phyloP scores from a whole-genome alignment of 2,888 invertebrate species.

The Polietes domitor region DNA sequence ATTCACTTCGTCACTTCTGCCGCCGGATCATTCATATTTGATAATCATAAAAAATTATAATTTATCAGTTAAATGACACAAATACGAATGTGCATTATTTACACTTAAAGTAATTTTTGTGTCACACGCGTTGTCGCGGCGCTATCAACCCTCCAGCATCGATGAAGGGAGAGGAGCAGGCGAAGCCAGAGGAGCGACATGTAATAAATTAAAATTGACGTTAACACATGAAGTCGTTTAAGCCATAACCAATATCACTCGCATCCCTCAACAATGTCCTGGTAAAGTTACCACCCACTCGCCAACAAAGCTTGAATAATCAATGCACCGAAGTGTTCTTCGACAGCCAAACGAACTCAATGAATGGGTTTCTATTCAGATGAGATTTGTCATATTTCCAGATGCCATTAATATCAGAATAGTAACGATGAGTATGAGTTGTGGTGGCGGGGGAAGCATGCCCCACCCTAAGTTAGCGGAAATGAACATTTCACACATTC shows the following conservation, averaged over 20 bases:
- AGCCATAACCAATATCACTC: neutral
- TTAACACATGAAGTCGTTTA: conserved; percentile 63
- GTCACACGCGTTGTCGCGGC: neutral
- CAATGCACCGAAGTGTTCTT: neutral
- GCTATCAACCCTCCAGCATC: neutral
- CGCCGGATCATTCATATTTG: too few species aligned
- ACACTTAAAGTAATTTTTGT: conserved; percentile 9
- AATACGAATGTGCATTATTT: conserved; percentile 1
- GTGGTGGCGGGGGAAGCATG: neutral
- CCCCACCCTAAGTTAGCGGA: neutral
- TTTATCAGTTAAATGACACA: conserved; percentile 1
- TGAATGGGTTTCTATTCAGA: neutral
- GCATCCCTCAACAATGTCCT: neutral
- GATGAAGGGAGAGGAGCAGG: conserved; percentile 12
- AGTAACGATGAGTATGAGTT: neutral
- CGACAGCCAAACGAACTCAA: conserved; percentile 26
- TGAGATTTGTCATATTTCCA: conserved; percentile 39
- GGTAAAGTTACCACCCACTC: neutral
- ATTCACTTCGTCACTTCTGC: too few species aligned
- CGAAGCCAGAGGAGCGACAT: conserved; percentile 26
- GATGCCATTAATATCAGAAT: neutral
- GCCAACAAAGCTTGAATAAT: neutral
- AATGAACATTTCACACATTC: conserved; percentile 1
- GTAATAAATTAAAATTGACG: conserved; percentile 70
- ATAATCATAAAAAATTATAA: too few species aligned